Percentiles rank a stretch among this genome's conserved stretches.
Evolutionary conservation across 2,113 vertebrate genomes (phyloP).

Genomic region (Nibea albiflora): DNA sequence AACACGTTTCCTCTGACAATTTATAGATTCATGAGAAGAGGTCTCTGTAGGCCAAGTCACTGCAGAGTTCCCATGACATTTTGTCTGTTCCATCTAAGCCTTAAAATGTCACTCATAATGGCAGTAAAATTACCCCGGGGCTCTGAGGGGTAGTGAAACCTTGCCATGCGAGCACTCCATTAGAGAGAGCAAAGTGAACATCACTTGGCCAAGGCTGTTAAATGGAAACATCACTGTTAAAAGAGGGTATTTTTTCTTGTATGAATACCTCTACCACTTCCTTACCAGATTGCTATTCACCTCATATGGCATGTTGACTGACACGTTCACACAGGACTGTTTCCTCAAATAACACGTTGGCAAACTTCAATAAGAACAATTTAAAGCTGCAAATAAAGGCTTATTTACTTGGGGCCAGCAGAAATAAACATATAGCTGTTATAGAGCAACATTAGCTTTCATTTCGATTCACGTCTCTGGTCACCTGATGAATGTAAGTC

Average conservation of each 20-base stretch:
- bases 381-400: background rate
- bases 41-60: constrained; percentile 29
- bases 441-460: too few species aligned
- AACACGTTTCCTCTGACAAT: constrained; percentile 23
- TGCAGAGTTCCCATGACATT: constrained; percentile 52
- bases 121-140: constrained; percentile 60
- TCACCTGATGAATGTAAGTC: background rate
- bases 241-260: background rate
- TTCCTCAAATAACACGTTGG: background rate
- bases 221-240: constrained; percentile 40
- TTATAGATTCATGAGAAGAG: constrained; percentile 39
- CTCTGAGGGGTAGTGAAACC: constrained; percentile 41
- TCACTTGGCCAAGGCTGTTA: constrained; percentile 33
- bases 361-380: background rate
- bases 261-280: background rate
- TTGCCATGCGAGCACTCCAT: constrained; percentile 39
- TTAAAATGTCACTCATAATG: constrained; percentile 68
- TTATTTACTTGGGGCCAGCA: background rate
- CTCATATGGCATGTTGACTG: too few species aligned
- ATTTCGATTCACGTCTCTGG: background rate
- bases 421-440: background rate
- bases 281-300: background rate
- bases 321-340: background rate
- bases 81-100: constrained; percentile 57
- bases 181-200: constrained; percentile 47